phyloP scores from a whole-genome alignment of 2,113 vertebrate species.

The Arothron firmamentum region DNA sequence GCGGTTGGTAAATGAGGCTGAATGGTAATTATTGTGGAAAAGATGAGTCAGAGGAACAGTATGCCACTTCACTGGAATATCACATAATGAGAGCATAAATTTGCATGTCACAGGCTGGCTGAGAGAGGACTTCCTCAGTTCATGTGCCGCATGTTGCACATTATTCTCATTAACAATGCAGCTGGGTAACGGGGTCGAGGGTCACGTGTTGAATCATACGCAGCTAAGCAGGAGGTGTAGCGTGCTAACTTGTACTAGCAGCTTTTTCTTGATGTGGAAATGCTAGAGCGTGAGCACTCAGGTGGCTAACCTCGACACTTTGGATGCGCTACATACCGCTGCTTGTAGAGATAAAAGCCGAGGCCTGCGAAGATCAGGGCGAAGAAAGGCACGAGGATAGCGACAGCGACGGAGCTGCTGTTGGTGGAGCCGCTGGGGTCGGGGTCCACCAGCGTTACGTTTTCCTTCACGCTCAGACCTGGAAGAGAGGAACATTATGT shows the following conservation, averaged over 20 bases:
- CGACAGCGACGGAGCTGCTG: constrained; percentile 96
- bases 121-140: neutral
- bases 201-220: constrained; percentile 31
- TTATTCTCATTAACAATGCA: constrained; percentile 31
- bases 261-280: constrained; percentile 13
- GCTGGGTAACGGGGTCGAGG: constrained; percentile 11
- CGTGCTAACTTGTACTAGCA: constrained; percentile 23
- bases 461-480: constrained; percentile 88
- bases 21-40: constrained; percentile 49
- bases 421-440: constrained; percentile 85
- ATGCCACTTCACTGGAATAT: constrained; percentile 22
- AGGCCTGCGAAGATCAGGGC: constrained; percentile 99
- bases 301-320: constrained; percentile 13
- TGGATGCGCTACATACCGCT: constrained; percentile 77
- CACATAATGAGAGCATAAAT: constrained; percentile 40
- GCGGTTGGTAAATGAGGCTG: constrained; percentile 47
- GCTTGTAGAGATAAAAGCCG: constrained; percentile 98
- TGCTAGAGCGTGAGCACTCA: constrained; percentile 7
- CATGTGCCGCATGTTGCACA: neutral
- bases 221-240: constrained; percentile 9
- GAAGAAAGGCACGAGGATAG: constrained; percentile 99
- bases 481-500: constrained; percentile 3
- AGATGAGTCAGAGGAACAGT: constrained; percentile 30
- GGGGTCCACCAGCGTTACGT: constrained; percentile 81
- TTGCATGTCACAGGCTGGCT: constrained; percentile 15